These are phyloP conservation scores for Ectemnius lituratus DNA, from an alignment of 2,888 invertebrate species.

Conservation along the genomic window DNA sequence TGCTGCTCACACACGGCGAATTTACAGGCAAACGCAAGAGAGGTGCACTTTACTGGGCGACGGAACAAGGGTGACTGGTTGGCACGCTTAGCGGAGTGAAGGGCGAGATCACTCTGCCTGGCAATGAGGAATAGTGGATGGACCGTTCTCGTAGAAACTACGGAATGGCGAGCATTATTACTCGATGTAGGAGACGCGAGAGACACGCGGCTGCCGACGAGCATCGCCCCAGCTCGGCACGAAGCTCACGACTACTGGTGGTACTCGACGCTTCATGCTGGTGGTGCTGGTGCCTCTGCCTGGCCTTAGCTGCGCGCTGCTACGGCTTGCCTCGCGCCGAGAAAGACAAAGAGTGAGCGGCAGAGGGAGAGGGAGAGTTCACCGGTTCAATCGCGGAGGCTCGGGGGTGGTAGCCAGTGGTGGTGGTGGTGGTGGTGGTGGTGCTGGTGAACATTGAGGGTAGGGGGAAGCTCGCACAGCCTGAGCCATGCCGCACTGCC, in stretches of 20 bases:
- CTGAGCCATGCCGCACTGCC: constrained; percentile 16
- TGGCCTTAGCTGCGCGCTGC: too few relatives aligned
- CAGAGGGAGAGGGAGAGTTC: constrained; percentile 33
- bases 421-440: constrained; percentile 3
- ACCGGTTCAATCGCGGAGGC: constrained; percentile 54
- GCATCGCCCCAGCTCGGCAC: constrained; percentile 66
- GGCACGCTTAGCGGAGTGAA: background rate
- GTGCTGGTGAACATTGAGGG: constrained; percentile 12
- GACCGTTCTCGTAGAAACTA: background rate
- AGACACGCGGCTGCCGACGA: constrained; percentile 54
- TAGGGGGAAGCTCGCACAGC: constrained; percentile 20
- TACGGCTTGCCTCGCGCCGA: too few relatives aligned
- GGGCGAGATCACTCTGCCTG: background rate
- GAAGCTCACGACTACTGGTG: constrained; percentile 67
- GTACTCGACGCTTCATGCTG: constrained; percentile 48
- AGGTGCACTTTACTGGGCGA: constrained; percentile 17
- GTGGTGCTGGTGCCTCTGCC: constrained; percentile 50
- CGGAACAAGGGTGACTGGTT: background rate
- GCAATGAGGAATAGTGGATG: background rate
- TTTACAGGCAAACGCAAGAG: constrained; percentile 1
- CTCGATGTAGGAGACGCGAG: constrained; percentile 49
- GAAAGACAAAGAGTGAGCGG: too few relatives aligned
- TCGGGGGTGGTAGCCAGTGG: constrained; percentile 30
- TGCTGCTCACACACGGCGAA: background rate
- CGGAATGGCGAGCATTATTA: constrained; percentile 45